phyloP scores from a whole-genome alignment of 1,140 invertebrate species.

The Plutomurus gul region DNA sequence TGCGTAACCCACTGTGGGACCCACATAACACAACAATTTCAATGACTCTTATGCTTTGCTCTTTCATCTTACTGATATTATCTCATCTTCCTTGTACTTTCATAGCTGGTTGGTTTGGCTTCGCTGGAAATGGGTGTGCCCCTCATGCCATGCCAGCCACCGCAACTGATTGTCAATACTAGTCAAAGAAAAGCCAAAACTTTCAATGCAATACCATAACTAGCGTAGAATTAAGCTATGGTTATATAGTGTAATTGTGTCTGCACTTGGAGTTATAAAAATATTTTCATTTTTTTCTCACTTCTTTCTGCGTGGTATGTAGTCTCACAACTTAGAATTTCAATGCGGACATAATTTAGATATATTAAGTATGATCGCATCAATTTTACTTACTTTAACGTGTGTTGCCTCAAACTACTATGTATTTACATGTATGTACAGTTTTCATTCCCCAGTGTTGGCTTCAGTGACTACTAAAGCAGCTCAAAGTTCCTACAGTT shows the following conservation, averaged over 20 bases:
- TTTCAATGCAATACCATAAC: neutral
- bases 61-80: neutral
- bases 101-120: neutral
- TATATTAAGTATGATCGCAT: too few relatives aligned
- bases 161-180: neutral
- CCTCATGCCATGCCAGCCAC: neutral
- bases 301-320: too few relatives aligned
- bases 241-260: too few relatives aligned
- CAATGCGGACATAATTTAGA: neutral
- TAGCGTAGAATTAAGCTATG: too few relatives aligned
- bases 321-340: neutral
- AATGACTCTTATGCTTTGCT: neutral
- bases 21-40: conserved; percentile 11
- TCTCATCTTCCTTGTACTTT: neutral
- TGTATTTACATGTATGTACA: neutral
- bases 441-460: neutral
- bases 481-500: too few relatives aligned
- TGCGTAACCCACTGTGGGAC: neutral
- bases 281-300: too few relatives aligned
- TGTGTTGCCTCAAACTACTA: neutral
- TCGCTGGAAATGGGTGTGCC: conserved; percentile 39
- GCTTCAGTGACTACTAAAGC: too few relatives aligned
- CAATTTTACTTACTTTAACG: too few relatives aligned
- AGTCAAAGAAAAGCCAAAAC: neutral
- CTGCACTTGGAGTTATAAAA: too few relatives aligned